Percentiles rank a stretch among this genome's conserved stretches.
Evolutionary conservation across 2,113 vertebrate species (phyloP).

Genomic region (Ptyas mucosa): DNA sequence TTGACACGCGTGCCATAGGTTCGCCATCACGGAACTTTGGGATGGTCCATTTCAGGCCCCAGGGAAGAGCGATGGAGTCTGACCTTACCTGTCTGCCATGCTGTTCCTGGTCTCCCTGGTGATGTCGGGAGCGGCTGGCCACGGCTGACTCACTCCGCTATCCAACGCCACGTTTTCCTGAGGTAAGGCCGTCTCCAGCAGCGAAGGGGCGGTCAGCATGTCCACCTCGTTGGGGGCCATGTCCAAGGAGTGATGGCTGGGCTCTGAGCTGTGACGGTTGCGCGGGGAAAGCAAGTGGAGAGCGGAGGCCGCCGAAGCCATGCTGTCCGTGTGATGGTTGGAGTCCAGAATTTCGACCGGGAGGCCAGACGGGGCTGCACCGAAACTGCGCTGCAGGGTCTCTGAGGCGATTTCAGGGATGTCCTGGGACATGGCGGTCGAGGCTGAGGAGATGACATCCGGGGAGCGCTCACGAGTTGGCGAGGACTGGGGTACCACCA

Average conservation of each 20-base stretch:
- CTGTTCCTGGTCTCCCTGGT: slow-evolving; percentile 93
- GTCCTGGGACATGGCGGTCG: slow-evolving; percentile 92
- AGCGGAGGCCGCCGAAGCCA: slow-evolving; percentile 91
- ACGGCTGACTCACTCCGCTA: slow-evolving; percentile 75
- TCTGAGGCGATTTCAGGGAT: slow-evolving; percentile 96
- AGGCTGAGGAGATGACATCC: slow-evolving; percentile 96
- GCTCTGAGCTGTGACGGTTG: slow-evolving; percentile 70
- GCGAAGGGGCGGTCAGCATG: slow-evolving; percentile 79
- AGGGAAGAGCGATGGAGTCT: background rate
- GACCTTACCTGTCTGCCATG: slow-evolving; percentile 73
- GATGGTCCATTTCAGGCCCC: background rate
- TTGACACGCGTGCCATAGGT: too few relatives aligned
- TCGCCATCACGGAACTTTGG: background rate
- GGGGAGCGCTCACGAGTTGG: slow-evolving; percentile 92
- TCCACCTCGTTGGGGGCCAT: slow-evolving; percentile 78
- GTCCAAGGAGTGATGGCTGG: slow-evolving; percentile 79
- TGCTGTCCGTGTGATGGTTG: slow-evolving; percentile 79
- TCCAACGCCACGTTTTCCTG: slow-evolving; percentile 81
- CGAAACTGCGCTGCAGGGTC: slow-evolving; percentile 80
- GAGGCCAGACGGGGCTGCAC: slow-evolving; percentile 48
- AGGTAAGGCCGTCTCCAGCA: slow-evolving; percentile 84
- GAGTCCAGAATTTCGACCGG: slow-evolving; percentile 67
- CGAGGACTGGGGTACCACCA: slow-evolving; percentile 83
- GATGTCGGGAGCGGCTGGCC: slow-evolving; percentile 96
- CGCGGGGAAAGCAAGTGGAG: slow-evolving; percentile 85